Evolutionary conservation across 1,140 invertebrate genomes (phyloP).

Genomic region (Cotesia typhae): DNA sequence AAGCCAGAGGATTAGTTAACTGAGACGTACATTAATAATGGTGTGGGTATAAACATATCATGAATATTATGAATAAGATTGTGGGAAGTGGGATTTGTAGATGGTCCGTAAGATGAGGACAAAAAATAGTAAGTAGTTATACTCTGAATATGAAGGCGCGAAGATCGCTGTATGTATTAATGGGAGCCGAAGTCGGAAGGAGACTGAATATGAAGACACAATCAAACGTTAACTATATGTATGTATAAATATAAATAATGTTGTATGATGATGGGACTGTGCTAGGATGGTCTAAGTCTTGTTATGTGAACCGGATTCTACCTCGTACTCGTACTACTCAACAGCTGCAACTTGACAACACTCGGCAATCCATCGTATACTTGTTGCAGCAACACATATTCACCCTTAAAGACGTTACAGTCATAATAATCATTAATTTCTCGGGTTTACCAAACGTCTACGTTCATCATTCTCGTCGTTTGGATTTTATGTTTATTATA

Average conservation of each 20-base stretch:
- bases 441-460: slow-evolving; percentile 15
- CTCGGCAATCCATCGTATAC: slow-evolving; percentile 11
- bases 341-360: slow-evolving; percentile 33
- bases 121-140: slow-evolving; percentile 3
- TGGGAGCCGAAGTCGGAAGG: not conserved
- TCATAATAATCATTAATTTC: slow-evolving; percentile 19
- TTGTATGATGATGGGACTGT: slow-evolving; percentile 18
- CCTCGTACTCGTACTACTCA: slow-evolving; percentile 22
- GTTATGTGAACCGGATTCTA: slow-evolving; percentile 56
- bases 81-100: slow-evolving; percentile 10
- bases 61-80: no score
- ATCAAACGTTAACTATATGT: no score
- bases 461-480: not conserved
- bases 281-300: slow-evolving; percentile 20
- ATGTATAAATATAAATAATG: not conserved
- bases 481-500: not conserved
- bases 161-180: not conserved
- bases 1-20: no score
- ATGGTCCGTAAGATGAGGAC: slow-evolving; percentile 3
- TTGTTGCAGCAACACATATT: slow-evolving; percentile 8
- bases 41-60: no score
- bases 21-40: no score
- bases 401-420: not conserved
- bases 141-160: slow-evolving; percentile 4
- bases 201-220: not conserved